Base-by-base conservation (phyloP, 2,888 invertebrate genomes). In the Anthophora plumipes region DNA sequence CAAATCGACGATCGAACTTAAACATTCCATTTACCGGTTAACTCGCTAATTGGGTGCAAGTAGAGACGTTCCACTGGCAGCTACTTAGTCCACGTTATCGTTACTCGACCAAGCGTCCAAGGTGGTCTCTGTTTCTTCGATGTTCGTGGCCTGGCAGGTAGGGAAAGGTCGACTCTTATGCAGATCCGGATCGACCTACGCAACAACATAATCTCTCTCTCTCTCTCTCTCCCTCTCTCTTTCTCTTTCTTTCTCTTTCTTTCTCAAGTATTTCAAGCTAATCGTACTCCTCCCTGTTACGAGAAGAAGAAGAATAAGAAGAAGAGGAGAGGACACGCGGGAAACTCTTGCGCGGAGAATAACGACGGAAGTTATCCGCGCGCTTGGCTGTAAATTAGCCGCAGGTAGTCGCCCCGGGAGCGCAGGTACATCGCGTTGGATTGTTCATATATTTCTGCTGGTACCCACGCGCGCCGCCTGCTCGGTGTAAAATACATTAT, bases 331-430 rank as follows among this genome's bases (percentile, higher is more conserved):
- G 43, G 25, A 31, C 54, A 46, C 63, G 39, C 54, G 77, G 80
- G 76, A 77, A 82, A 83, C 41, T 60, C 63, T 31, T 55, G 73
- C 50, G 55, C 52, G 77, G 73, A 82, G 83, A 84, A 88, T 86
- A 86, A 87, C 86, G 83, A 77, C 82, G 80, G 82, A 88, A 89
- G 76, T 89, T 89, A 89, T 85, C 86, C 85, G 61, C 83, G 63
- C 55, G 67, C 55, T 69, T 70, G 71, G 87, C 72, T 89, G 88
- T 89, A 89, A 89, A 89, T 89, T 89, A 89, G 82, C 86, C 84
- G 85, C 88, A 84, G 89, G 89, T 89, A 89, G 87, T 88, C 86
- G 75, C 84, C 80, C 67, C 80, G 55, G 83, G 89, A 83, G 80
- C 72, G 75, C 84, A 77, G 74, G 85, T 88, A 80, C 73, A 85